Base-by-base conservation (phyloP, 2,113 vertebrate genomes). In the Microcebus lehilahytsara region DNA sequence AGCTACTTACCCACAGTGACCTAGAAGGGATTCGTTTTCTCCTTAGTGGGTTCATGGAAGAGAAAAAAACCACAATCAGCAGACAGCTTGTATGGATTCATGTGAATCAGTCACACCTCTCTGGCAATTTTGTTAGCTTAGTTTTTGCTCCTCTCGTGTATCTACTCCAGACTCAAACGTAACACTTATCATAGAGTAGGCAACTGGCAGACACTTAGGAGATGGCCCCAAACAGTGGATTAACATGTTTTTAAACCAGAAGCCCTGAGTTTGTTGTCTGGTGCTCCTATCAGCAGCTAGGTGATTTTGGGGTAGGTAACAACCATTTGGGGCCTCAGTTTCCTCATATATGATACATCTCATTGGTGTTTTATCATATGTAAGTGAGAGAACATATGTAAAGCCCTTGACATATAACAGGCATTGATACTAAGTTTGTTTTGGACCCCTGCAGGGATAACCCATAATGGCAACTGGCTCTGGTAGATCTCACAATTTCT, bases 1-100 rank as follows among this genome's bases (percentile, higher is more conserved):
- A 62, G 53, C 2, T 40, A 40, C 4, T 40, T 30, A 2, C 4
- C 3, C 20, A n/a, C 58, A 19, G 1, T 0, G 5, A 80, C 16
- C 37, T 20, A 5, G 49, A 67, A 75, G 42, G 1, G 42, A 60
- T 19, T 67, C 56, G 2, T 42, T 46, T 92, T 72, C 49, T n/a
- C n/a, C 10, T 16, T 14, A 14, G n/a, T 37, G 72, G 19, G 64
- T 27, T 23, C 23, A 34, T 1, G 7, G 51, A 77, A 83, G 22
- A 56, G 49, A 34, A 74, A 42, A 30, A 42, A 34, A 56, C 4
- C 53, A 19, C 19, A 10, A 10, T 20, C 9, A 2, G 13, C 22
- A 81, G 83, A 27, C 1, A 32, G 34, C 27, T 64, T 19, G 58
- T 12, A 13, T 9, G 23, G 23, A 42, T 32, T 58, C 14, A 1